Evolutionary conservation across 2,888 invertebrate genomes (phyloP), one percentile per base, ranked within the genome.

Genomic region (Ptychoptera albimana): DNA sequence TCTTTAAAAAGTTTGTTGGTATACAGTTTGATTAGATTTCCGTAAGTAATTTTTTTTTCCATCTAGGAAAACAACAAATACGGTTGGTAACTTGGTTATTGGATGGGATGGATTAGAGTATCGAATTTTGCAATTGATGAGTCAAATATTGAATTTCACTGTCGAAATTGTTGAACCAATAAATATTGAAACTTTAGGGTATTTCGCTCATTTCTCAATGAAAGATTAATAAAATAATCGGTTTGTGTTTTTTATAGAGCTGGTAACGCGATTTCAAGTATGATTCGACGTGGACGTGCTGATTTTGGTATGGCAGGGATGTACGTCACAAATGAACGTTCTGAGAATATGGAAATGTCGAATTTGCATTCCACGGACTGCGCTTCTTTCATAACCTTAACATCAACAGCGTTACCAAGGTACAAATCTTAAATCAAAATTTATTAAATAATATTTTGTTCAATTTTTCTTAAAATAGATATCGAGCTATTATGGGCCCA

Each of bases 401-500:
- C 82, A 47, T 85, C 85, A 2, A 82, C 80, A 39, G 85, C 86
- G 5, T 63, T 86, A 45, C 84, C 85, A 29, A 77, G 80, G 81
- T 75, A 23, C 23, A 5, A 23, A 23, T 23, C 7, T 23, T 23
- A 23, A 3, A 23, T 23, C 23, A 23, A 23, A 23, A 5, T 39
- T 6, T 14, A 16, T 40, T 23, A 23, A 14, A 11, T 8, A 12
- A 14, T 29, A 31, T 14, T 23, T 23, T 13, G 23, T 48, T 38
- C n/a, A 9, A 48, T 29, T 32, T 37, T 16, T 48, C 14, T 37
- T 50, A 55, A n/a, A 60, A 39, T 57, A 82, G 82, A 54, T 85
- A 85, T 58, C 77, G 84, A 29, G 85, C 85, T 1, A 84, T 86
- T 44, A 74, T 86, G 65, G 85, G 86, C 1, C 85, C 85, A 0